phyloP scores from a whole-genome alignment of 2,113 vertebrate species.

The Canis aureus region DNA sequence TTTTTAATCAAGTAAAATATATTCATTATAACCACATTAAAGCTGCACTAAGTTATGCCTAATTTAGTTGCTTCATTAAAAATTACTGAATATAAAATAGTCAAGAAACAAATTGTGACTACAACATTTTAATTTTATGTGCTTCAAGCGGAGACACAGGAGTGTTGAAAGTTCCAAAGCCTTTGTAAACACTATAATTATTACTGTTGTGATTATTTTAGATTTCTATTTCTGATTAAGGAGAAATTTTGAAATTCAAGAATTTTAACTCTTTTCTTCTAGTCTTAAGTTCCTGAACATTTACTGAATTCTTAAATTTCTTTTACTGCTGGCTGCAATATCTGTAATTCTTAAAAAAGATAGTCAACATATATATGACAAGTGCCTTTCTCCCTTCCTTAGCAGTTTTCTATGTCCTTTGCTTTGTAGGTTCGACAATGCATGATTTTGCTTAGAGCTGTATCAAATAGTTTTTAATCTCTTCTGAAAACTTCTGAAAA shows the following conservation, averaged over 20 bases:
- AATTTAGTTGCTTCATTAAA: conserved; percentile 87
- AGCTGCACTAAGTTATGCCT: conserved; percentile 82
- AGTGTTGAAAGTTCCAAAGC: conserved; percentile 77
- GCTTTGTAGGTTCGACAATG: conserved; percentile 46
- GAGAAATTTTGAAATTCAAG: conserved; percentile 27
- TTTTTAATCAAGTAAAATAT: conserved; percentile 86
- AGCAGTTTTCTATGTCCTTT: neutral
- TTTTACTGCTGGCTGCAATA: neutral
- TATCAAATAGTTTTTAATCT: conserved; percentile 27
- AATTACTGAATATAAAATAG: conserved; percentile 86
- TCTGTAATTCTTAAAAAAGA: conserved; percentile 59
- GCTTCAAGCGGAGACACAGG: conserved; percentile 76
- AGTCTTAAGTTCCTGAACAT: conserved; percentile 47
- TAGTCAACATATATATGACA: neutral
- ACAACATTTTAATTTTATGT: conserved; percentile 83
- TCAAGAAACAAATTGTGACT: conserved; percentile 84
- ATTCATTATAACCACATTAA: conserved; percentile 85
- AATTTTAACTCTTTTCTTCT: conserved; percentile 55
- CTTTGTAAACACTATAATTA: conserved; percentile 74
- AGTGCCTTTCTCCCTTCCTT: neutral
- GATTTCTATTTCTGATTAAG: conserved; percentile 69
- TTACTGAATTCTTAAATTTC: conserved; percentile 54
- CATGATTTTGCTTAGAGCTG: conserved; percentile 62
- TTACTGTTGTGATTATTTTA: conserved; percentile 72
- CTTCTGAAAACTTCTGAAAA: conserved; percentile 71